A percentile compares a stretch with the other conserved stretches of the same genome.
Conservation (phyloP, 2,113 vertebrate genomes). For the Protomyctophum bolini region DNA sequence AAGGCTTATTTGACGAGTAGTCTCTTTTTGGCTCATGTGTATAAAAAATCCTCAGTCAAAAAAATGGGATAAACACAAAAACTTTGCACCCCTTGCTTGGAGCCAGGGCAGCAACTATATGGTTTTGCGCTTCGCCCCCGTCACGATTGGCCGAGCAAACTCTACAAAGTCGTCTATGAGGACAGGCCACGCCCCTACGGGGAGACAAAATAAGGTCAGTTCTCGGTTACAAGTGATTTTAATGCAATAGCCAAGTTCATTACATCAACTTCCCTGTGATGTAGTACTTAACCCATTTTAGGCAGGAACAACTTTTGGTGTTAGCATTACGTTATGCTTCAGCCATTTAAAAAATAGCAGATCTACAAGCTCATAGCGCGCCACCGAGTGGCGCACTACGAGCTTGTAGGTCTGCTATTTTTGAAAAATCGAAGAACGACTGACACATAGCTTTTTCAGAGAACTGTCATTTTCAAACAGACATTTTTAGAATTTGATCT, state of each 20-base stretch:
- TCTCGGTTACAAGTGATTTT: not conserved
- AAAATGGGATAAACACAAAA: conserved; percentile 49
- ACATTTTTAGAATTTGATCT: no score
- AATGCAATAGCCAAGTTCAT: not conserved
- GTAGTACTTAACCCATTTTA: no score
- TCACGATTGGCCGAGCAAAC: conserved; percentile 91
- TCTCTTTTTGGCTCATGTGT: conserved; percentile 72
- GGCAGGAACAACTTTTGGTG: no score
- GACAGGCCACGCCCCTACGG: conserved; percentile 92
- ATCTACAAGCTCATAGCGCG: no score
- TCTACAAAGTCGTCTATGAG: conserved; percentile 97
- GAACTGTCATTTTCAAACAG: no score
- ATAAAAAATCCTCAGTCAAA: conserved; percentile 61
- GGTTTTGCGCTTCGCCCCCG: conserved; percentile 81
- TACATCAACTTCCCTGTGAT: not conserved
- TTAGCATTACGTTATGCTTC: no score
- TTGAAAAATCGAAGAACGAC: no score
- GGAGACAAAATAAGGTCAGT: conserved; percentile 12
- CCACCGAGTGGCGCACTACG: no score
- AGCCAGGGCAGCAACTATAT: conserved; percentile 69
- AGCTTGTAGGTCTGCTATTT: no score
- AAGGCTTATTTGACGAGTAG: conserved; percentile 57
- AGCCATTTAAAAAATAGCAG: no score
- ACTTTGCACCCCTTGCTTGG: conserved; percentile 28
- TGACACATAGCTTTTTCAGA: no score